Evolutionary conservation across 37 sponge, comb jelly and placozoan species (phyloP), one percentile per base, ranked within the genome.

Genomic region (Tethya wilhelma): DNA sequence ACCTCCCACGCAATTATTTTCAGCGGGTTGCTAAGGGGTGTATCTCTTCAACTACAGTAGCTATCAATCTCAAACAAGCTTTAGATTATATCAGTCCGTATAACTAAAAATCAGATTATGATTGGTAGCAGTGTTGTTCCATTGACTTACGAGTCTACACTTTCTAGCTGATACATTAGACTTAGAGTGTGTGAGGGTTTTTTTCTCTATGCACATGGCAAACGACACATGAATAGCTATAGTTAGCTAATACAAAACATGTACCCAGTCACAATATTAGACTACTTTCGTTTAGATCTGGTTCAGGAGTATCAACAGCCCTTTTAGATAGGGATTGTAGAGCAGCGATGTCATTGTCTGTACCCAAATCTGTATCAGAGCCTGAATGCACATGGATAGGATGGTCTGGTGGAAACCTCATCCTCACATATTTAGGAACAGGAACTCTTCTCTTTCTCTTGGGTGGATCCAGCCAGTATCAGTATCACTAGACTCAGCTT

Each of bases 161-260:
- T n/a, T n/a, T n/a, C n/a, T n/a, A n/a, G n/a, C n/a, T n/a, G n/a
- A n/a, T n/a, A n/a, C n/a, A n/a, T n/a, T n/a, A n/a, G n/a, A n/a
- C n/a, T n/a, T n/a, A n/a, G n/a, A n/a, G n/a, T n/a, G n/a, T n/a
- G n/a, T n/a, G n/a, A n/a, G n/a, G n/a, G n/a, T n/a, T n/a, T n/a
- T n/a, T n/a, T n/a, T n/a, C n/a, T n/a, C n/a, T n/a, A n/a, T n/a
- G n/a, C n/a, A n/a, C n/a, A n/a, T n/a, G n/a, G n/a, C n/a, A n/a
- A n/a, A n/a, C n/a, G 53, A 49, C 14, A 49, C 53, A 49, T 49
- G 53, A 49, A 49, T 49, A 49, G 53, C 53, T 49, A n/a, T n/a
- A n/a, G 53, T 49, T 49, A 49, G 53, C 53, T 49, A 49, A 49
- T 49, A 49, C 53, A 49, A 49, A 19, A 14, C 53, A 49, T 49